Conservation (phyloP, 2,797 vertebrate genomes). For the Octomys mimax region DNA sequence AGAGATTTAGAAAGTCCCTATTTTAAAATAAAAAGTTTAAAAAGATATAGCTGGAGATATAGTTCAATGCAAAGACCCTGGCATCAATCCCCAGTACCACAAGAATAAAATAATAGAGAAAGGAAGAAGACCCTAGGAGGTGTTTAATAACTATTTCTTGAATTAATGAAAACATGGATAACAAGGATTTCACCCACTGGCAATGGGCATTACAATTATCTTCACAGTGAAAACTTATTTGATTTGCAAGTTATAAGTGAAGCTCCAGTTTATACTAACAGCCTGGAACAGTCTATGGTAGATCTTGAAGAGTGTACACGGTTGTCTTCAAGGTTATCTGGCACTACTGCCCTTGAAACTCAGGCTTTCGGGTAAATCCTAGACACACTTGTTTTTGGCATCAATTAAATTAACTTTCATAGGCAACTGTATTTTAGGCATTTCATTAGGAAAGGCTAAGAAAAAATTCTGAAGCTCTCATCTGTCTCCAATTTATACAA, state of each 20-base stretch:
- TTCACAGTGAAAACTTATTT: conserved; percentile 39
- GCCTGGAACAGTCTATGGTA: conserved; percentile 9
- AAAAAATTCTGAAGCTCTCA: conserved; percentile 87
- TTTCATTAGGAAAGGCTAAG: conserved; percentile 87
- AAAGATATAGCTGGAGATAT: not conserved
- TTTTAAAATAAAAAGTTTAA: not conserved
- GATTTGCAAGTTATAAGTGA: conserved; percentile 11
- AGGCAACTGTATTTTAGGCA: conserved; percentile 87
- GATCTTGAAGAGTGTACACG: conserved; percentile 24
- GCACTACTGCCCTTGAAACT: conserved; percentile 50
- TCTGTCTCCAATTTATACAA: conserved; percentile 89
- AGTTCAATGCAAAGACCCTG: not conserved
- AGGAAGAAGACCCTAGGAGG: not conserved
- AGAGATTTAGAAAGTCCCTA: not conserved
- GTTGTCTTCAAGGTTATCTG: conserved; percentile 5
- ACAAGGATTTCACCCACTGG: not conserved
- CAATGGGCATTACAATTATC: conserved; percentile 5
- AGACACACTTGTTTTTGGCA: conserved; percentile 88
- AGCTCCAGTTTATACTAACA: conserved; percentile 42
- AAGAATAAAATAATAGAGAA: not conserved
- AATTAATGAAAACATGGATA: conserved; percentile 43
- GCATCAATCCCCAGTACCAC: not conserved
- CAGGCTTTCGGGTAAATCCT: conserved; percentile 85
- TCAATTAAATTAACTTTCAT: conserved; percentile 88
- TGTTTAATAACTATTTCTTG: conserved; percentile 43